Evolutionary conservation across 2,797 vertebrate genomes (phyloP), one percentile per base, ranked within the genome.

Genomic region (Dicrostonyx torquatus): DNA sequence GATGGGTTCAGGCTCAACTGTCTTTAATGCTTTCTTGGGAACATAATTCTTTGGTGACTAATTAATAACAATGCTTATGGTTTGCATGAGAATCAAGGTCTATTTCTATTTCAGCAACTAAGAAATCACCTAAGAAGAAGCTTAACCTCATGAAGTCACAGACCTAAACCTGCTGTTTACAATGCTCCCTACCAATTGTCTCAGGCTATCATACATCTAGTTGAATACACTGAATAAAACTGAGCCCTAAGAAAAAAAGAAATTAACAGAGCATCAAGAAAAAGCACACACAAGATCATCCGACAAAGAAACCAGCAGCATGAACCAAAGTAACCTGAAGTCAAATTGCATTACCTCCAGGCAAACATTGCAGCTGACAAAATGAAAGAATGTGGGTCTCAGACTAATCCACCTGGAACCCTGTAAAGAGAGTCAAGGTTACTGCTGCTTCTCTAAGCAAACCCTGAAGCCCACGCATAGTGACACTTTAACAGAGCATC

Each of bases 401-500:
- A 70, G 68, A 94, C 89, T 79, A 90, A 83, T 82, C 95, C 92
- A 73, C 31, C 60, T 94, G 84, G 72, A 58, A 48, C 85, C 88
- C 60, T 76, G 79, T 90, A 85, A 92, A 93, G 48, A 82, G 45
- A 89, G 87, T 94, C 89, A 96, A 97, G 94, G 97, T 96, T 97
- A 95, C 68, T 80, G 7, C 1, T 64, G 60, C 72, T 87, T 94
- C 94, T 88, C 91, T 95, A 93, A 97, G 93, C 87, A 98, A 97
- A 94, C 70, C 76, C 22, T 64, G 83, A 95, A 96, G 93, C 96
- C 96, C 90, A 93, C 87, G 26, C 92, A 87, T 94, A 40, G 77
- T 97, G 88, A 93, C 84, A 92, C 90, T 96, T 96, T 95, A 93
- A 95, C 97, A 84, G 48, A 76, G 55, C 82, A 90, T 95, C 90